Percentiles rank a stretch among this genome's conserved stretches.
These are phyloP conservation scores for Pogonomyrmex californicus DNA, from an alignment of 1,140 invertebrate species.

Conservation along the genomic window DNA sequence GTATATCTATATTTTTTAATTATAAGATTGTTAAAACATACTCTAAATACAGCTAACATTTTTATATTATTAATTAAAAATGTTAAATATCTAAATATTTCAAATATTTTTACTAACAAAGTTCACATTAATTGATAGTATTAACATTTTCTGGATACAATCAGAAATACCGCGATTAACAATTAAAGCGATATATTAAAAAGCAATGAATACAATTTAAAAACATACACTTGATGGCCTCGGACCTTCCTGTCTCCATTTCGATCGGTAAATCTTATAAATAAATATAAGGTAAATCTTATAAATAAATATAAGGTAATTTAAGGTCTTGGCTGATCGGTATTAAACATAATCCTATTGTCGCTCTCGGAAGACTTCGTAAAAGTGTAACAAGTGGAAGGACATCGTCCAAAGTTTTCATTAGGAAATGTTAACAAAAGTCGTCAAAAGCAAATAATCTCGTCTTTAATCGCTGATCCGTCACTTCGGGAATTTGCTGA, in stretches of 20 bases:
- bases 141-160: constrained; percentile 13
- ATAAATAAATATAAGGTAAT: no score
- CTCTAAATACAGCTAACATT: neutral
- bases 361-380: constrained; percentile 23
- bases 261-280: neutral
- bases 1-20: neutral
- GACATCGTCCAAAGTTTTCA: constrained; percentile 18
- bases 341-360: constrained; percentile 50
- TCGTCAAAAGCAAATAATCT: constrained; percentile 28
- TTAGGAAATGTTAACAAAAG: constrained; percentile 22
- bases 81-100: neutral
- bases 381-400: constrained; percentile 40
- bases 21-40: neutral
- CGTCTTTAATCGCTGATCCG: constrained; percentile 34
- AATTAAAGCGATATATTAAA: constrained; percentile 30
- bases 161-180: constrained; percentile 12
- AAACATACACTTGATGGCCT: constrained; percentile 52
- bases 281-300: no score
- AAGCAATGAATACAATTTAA: constrained; percentile 60
- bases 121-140: neutral
- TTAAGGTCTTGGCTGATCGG: constrained; percentile 59
- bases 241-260: constrained; percentile 20
- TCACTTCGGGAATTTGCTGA: constrained; percentile 20
- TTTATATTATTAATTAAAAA: constrained; percentile 20
- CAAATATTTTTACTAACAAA: neutral